Base-by-base conservation (phyloP, 2,113 vertebrate species). In the Syngnathoides biaculeatus region DNA sequence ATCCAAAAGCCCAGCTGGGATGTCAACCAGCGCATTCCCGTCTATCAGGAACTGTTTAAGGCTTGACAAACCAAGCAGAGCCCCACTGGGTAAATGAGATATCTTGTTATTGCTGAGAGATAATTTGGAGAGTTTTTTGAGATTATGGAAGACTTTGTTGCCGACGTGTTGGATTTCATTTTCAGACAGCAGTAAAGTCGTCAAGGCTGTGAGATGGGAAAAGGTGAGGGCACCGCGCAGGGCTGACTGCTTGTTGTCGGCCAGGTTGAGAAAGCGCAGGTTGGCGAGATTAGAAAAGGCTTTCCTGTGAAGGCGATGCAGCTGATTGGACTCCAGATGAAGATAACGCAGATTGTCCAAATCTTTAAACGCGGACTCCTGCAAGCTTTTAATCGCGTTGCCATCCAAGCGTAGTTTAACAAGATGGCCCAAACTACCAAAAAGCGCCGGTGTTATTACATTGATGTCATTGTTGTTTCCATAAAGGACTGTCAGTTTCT, bases 241-340 rank as follows among this genome's bases (percentile, higher is more conserved):
- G 12, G 92, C 90, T 12, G 91, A 90, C 79, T 95, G 95, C 80
- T 93, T 93, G 84, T 99, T 99, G 69, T 93, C 91, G 0, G 95
- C 94, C 60, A 99, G 88, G 82, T 96, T 94, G 0, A 99, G 92
- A 67, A 96, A 95, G 74, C 94, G 95, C 61, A 99, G 86, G 77
- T 93, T 95, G 47, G 89, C 83, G 69, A 99, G 87, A 48, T 93
- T 92, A 0, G 87, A 82, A 67, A 99, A 96, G 1, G 94, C 92
- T 1, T 93, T 91, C 7, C 90, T 93, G 84, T 96, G 94, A 66
- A 99, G 91, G 78, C 94, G 91, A 60, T 88, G 93, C 73, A 99
- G 91, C 69, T 92, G 91, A 80, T 99, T 99, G 47, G 92, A 92
- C 68, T 99, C 96, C 73, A 99, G 84, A 22, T 97, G 96, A 39